Evolutionary conservation across 2,888 invertebrate genomes (phyloP), one percentile per base, ranked within the genome.

Genomic region (Caenorhabditis angaria): DNA sequence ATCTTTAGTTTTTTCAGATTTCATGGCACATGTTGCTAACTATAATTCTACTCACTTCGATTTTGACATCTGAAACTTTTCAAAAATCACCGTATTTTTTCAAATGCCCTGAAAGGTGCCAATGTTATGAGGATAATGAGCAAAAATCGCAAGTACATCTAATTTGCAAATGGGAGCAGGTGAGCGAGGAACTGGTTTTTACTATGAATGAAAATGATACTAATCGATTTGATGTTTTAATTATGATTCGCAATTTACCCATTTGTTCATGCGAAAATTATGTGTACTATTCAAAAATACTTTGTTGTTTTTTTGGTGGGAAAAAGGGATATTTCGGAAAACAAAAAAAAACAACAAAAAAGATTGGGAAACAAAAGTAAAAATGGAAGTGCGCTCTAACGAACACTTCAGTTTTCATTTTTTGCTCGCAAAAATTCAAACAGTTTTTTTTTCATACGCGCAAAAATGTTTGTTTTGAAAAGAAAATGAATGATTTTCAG

Each of bases 81-180:
- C 51, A 3, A 20, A 50, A 59, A 29, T 24, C 70, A 4, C 60
- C 57, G 53, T 58, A 60, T 2, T 18, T 55, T 22, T 73, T 73
- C 27, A 59, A 70, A 55, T 82, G 82, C 67, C 81, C 82, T 18
- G 35, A 54, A 35, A 54, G 79, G 48, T 83, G 83, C 71, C 82
- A 83, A 35, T 83, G 83, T 72, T 83, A 77, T 66, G 63, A 69
- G 55, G 83, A 83, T 64, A 71, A 73, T 27, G 71, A 78, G 35
- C 74, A 75, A 51, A 65, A 70, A 48, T 70, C 70, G 24, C 66
- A 68, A 55, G 70, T 82, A 32, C 83, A 83, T 68, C 70, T 83
- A 28, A 80, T 78, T 61, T 83, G 83, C 70, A 82, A 82, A 76
- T 83, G 82, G 82, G 81, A 82, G 51, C 80, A 81, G 79, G 83